Evolutionary conservation across 2,888 invertebrate species (phyloP).

Genomic region (Euplexia lucipara): DNA sequence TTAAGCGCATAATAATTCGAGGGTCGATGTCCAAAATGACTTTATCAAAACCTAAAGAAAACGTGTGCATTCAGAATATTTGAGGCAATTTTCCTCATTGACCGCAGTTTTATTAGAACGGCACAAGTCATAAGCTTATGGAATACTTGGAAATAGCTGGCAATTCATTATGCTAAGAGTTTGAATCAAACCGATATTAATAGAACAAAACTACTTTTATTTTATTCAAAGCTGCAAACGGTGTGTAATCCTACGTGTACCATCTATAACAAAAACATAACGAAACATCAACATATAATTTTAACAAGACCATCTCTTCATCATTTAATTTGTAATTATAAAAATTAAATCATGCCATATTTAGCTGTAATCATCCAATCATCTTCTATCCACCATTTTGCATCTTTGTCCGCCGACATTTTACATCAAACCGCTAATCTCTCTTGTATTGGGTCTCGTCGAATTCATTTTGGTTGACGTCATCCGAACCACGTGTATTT

Average conservation of each 20-base stretch:
- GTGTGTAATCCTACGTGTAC: conserved; percentile 49
- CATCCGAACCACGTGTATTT: conserved; percentile 64
- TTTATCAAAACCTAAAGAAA: conserved; percentile 45
- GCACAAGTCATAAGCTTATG: conserved; percentile 22
- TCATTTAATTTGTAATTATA: no score
- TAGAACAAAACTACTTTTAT: background rate
- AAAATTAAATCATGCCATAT: background rate
- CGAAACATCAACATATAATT: conserved; percentile 1
- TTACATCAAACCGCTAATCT: conserved; percentile 18
- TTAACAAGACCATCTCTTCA: conserved; percentile 11
- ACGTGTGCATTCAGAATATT: conserved; percentile 32
- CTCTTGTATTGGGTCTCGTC: conserved; percentile 29
- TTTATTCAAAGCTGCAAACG: conserved; percentile 21
- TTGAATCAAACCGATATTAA: background rate
- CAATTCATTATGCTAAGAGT: background rate
- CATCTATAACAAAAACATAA: background rate
- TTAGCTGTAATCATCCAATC: background rate
- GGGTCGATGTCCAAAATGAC: conserved; percentile 32
- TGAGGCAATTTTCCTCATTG: conserved; percentile 55
- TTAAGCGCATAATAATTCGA: conserved; percentile 25
- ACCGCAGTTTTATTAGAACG: conserved; percentile 18
- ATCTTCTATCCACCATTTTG: background rate
- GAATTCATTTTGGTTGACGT: conserved; percentile 57
- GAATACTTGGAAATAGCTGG: background rate
- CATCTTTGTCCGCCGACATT: conserved; percentile 7